phyloP scores from a whole-genome alignment of 2,113 vertebrate species.

The Toxotes jaculatrix region DNA sequence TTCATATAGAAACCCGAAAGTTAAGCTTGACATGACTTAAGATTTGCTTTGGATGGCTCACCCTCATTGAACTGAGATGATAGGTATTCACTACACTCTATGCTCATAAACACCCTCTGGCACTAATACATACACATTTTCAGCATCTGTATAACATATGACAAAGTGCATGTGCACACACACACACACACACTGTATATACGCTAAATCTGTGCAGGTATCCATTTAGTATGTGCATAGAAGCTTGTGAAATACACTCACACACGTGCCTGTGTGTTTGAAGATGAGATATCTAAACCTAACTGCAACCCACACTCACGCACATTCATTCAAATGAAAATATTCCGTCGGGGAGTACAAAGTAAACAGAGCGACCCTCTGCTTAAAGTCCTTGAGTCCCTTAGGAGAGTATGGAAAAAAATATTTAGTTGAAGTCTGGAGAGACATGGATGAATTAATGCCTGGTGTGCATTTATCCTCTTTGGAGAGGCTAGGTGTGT shows the following conservation, averaged over 20 bases:
- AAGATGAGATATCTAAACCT: conserved; percentile 47
- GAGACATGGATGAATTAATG: conserved; percentile 76
- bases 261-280: conserved; percentile 11
- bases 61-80: conserved; percentile 22
- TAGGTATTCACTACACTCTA: not conserved
- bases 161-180: not conserved
- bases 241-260: not conserved
- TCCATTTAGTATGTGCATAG: not conserved
- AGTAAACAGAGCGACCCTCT: conserved; percentile 64
- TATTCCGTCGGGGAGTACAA: conserved; percentile 67
- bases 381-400: conserved; percentile 68
- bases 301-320: conserved; percentile 33
- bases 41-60: conserved; percentile 37
- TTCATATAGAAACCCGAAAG: conserved; percentile 57
- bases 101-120: conserved; percentile 9
- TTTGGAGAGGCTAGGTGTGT: conserved; percentile 20
- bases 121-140: conserved; percentile 7
- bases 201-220: not conserved
- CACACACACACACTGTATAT: too few relatives aligned
- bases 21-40: conserved; percentile 56
- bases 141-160: not conserved
- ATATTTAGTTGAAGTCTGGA: conserved; percentile 60
- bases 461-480: conserved; percentile 50
- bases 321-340: conserved; percentile 73
- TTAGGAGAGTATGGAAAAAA: conserved; percentile 54